phyloP scores from a whole-genome alignment of 2,888 invertebrate species.

The Xylocampa areola region DNA sequence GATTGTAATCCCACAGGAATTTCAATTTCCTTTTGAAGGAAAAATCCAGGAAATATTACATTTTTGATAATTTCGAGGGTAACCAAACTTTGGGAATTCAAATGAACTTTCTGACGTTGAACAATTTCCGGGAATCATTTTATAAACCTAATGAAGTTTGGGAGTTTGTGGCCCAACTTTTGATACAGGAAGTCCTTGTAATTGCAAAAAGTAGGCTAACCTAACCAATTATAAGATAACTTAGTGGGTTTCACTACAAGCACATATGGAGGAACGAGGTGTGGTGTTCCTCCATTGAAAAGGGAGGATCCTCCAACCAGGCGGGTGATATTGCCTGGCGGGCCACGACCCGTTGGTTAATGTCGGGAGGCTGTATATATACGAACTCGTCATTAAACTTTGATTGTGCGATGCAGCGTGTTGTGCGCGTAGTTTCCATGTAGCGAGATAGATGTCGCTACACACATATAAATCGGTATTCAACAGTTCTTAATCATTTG shows the following conservation, averaged over 20 bases:
- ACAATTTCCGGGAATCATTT: constrained; percentile 30
- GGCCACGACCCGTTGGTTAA: too few relatives aligned
- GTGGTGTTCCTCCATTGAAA: too few relatives aligned
- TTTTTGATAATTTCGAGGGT: constrained; percentile 13
- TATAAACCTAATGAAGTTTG: constrained; percentile 18
- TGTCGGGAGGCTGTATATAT: too few relatives aligned
- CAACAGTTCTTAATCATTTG: too few relatives aligned
- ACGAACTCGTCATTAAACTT: too few relatives aligned
- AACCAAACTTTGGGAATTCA: constrained; percentile 16
- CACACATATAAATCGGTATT: too few relatives aligned
- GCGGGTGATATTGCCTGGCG: too few relatives aligned
- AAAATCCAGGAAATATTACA: background rate
- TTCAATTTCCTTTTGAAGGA: background rate
- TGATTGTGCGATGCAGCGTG: too few relatives aligned
- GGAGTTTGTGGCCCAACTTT: constrained; percentile 6
- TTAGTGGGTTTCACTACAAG: background rate
- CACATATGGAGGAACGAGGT: too few relatives aligned
- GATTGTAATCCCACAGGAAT: background rate
- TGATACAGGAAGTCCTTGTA: constrained; percentile 6
- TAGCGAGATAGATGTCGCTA: too few relatives aligned
- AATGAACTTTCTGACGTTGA: constrained; percentile 18
- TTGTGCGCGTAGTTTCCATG: too few relatives aligned
- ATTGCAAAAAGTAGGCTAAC: constrained; percentile 13
- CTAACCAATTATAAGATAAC: constrained; percentile 10
- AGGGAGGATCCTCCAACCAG: too few relatives aligned